phyloP scores from a whole-genome alignment of 2,888 invertebrate species.

The Micropterix aruncella region DNA sequence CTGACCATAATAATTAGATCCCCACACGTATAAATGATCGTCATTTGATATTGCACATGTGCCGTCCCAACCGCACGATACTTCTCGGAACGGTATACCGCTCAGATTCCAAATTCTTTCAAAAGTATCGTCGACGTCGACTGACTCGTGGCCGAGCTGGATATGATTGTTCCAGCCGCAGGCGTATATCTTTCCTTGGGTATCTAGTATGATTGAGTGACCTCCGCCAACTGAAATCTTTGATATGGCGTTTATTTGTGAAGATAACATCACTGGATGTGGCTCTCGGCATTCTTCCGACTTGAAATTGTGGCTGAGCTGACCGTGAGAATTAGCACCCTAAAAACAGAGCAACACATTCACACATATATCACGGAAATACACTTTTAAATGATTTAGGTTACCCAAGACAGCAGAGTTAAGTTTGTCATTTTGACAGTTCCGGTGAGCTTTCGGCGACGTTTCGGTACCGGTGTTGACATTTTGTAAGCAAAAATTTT shows the following conservation, averaged over 20 bases:
- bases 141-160: conserved; percentile 45
- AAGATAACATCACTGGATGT: conserved; percentile 24
- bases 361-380: too few relatives aligned
- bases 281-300: conserved; percentile 54
- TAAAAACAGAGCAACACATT: conserved; percentile 24
- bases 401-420: too few relatives aligned
- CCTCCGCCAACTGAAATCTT: conserved; percentile 65
- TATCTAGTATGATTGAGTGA: conserved; percentile 56
- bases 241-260: conserved; percentile 37
- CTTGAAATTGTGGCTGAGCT: conserved; percentile 52
- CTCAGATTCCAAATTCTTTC: conserved; percentile 45
- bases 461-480: too few relatives aligned
- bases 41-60: conserved; percentile 59
- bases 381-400: too few relatives aligned
- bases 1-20: conserved; percentile 67
- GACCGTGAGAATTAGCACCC: conserved; percentile 79
- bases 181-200: conserved; percentile 51
- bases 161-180: conserved; percentile 70
- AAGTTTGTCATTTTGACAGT: too few relatives aligned
- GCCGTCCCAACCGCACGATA: conserved; percentile 73
- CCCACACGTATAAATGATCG: conserved; percentile 65
- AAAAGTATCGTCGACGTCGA: conserved; percentile 35
- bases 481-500: too few relatives aligned
- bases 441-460: too few relatives aligned
- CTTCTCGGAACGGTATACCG: conserved; percentile 39